Evolutionary conservation across 2,888 invertebrate genomes (phyloP).

Genomic region (Apomyelois bistriatella): DNA sequence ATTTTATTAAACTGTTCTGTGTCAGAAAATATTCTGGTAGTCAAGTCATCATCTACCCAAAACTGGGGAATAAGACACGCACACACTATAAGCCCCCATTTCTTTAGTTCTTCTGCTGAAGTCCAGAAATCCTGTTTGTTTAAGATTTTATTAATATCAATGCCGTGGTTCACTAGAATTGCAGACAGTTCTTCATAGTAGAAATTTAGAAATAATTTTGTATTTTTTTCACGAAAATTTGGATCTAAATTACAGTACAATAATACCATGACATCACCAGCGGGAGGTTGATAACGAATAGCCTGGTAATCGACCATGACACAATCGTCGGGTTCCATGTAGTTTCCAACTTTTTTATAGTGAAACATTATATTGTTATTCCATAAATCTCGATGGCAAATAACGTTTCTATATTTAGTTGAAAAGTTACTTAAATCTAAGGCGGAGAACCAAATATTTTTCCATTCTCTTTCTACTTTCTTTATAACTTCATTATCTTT

Average conservation of each 20-base stretch:
- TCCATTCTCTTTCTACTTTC: constrained; percentile 48
- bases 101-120: constrained; percentile 68
- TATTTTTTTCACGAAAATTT: constrained; percentile 68
- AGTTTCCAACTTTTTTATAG: constrained; percentile 38
- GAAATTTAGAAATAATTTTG: constrained; percentile 67
- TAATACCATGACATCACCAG: constrained; percentile 81
- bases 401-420: constrained; percentile 63
- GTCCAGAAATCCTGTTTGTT: constrained; percentile 58
- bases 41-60: constrained; percentile 73
- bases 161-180: constrained; percentile 52
- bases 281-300: constrained; percentile 82
- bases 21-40: constrained; percentile 63
- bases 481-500: constrained; percentile 29
- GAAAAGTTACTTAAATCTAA: constrained; percentile 46
- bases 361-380: constrained; percentile 82
- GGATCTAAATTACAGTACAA: constrained; percentile 76
- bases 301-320: constrained; percentile 86
- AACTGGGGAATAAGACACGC: constrained; percentile 75
- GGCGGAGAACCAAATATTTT: constrained; percentile 46
- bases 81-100: constrained; percentile 77
- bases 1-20: constrained; percentile 77
- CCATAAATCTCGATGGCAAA: constrained; percentile 83
- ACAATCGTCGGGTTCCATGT: constrained; percentile 73
- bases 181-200: constrained; percentile 76
- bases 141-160: constrained; percentile 61